Conservation (phyloP, 2,888 invertebrate genomes). For the Cerastis rubricosa region DNA sequence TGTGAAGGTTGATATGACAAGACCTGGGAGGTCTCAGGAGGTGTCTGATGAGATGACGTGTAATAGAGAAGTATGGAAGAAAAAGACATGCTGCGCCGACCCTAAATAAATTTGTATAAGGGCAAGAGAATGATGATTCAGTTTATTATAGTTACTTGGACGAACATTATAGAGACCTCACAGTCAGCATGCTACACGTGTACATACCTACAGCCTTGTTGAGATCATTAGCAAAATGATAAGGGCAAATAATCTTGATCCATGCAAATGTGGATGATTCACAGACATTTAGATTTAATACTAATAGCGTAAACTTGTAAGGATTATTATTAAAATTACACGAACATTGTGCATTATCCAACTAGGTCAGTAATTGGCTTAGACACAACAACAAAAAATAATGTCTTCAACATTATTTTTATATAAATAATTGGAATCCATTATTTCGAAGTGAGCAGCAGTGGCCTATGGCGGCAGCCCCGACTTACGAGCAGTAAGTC, state of each 20-base stretch:
- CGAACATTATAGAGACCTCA: neutral
- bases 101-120: too few species aligned
- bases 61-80: too few species aligned
- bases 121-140: too few species aligned
- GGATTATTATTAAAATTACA: conserved; percentile 49
- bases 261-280: conserved; percentile 48
- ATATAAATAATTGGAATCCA: conserved; percentile 46
- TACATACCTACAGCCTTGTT: neutral
- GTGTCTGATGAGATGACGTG: too few species aligned
- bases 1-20: too few species aligned
- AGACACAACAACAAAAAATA: conserved; percentile 34
- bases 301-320: conserved; percentile 43
- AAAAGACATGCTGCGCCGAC: too few species aligned
- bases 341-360: conserved; percentile 34
- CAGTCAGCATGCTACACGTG: neutral
- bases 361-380: conserved; percentile 29
- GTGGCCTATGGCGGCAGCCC: too few species aligned
- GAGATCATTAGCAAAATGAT: conserved; percentile 43
- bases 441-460: conserved; percentile 52
- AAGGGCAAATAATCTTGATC: conserved; percentile 43
- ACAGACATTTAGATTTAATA: conserved; percentile 40
- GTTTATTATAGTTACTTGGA: neutral
- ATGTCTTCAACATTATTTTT: conserved; percentile 45
- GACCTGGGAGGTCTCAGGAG: too few species aligned
- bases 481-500: too few species aligned